Conservation (phyloP, 2,888 invertebrate species). For the Scaptomyza caliginosa region DNA sequence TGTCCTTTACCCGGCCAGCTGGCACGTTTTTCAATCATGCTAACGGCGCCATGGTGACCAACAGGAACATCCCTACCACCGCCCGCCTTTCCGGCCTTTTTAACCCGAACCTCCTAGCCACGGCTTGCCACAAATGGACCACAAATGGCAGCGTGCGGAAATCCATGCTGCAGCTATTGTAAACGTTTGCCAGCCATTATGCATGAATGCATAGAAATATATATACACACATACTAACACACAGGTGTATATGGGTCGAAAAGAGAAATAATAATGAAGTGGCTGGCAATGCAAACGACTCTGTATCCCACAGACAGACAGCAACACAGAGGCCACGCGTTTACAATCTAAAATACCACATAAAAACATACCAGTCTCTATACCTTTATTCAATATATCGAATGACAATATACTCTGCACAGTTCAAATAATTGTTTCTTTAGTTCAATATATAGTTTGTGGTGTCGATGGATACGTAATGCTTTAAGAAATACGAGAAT, state of each 20-base stretch:
- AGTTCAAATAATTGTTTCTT: neutral
- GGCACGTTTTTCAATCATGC: slow-evolving; percentile 77
- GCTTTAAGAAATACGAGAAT: neutral
- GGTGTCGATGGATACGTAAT: neutral
- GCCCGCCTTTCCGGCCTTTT: neutral
- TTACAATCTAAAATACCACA: slow-evolving; percentile 35
- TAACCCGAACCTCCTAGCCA: neutral
- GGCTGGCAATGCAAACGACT: slow-evolving; percentile 53
- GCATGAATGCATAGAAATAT: slow-evolving; percentile 78
- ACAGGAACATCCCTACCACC: neutral
- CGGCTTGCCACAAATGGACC: slow-evolving; percentile 68
- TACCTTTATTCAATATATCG: slow-evolving; percentile 12
- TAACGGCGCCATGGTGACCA: slow-evolving; percentile 68
- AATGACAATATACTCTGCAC: slow-evolving; percentile 19
- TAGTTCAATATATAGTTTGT: neutral
- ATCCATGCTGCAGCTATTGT: slow-evolving; percentile 75
- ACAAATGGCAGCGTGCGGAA: slow-evolving; percentile 75
- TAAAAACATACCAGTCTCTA: slow-evolving; percentile 26
- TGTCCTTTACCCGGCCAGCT: slow-evolving; percentile 10
- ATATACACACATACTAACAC: slow-evolving; percentile 20
- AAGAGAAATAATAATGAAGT: slow-evolving; percentile 67
- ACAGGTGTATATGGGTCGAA: slow-evolving; percentile 40
- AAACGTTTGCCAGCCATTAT: slow-evolving; percentile 78
- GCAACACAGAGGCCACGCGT: slow-evolving; percentile 16
- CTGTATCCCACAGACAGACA: neutral